Evolutionary conservation across 2,888 invertebrate genomes (phyloP), one percentile per base, ranked within the genome.

Genomic region (Carterocephalus palaemon): DNA sequence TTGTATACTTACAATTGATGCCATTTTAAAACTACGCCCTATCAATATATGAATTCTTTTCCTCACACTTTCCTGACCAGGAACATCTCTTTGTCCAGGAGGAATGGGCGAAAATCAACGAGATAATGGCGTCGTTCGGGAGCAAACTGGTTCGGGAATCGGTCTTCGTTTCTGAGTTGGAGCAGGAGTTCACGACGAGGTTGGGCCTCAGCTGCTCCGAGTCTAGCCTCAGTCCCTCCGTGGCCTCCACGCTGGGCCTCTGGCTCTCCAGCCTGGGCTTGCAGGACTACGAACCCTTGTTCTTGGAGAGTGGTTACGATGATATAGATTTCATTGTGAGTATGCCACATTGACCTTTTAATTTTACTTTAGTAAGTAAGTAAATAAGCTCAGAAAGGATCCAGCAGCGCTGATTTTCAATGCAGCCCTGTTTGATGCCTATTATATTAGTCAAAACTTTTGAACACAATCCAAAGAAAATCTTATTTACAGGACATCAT

Each of bases 71-170:
- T n/a, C n/a, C n/a, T n/a, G n/a, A n/a, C n/a, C n/a, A n/a, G n/a
- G n/a, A n/a, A n/a, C n/a, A n/a, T n/a, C n/a, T n/a, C n/a, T 16
- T 31, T 9, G 9, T 26, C 7, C 92, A 95, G 82, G 96, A 96
- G 81, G 97, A 98, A 85, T 97, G 98, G 95, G 95, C 95, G 13
- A 95, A 97, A 84, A 97, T 98, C 63, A 95, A 95, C 33, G 96
- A 97, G 81, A 97, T 97, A 64, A 95, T 98, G 93, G 96, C 96
- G 28, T 95, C 96, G 1, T 95, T 98, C 68, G 96, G 97, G 49
- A 94, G 93, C 54, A 94, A 93, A 45, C 89, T 95, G 20, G 92
- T 94, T 7, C 78, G 92, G 10, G 93, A 93, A 68, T 93, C 92
- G 0, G 92, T 93, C 9, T 93, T 93, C 74, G 93, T 93, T 32